Conservation (phyloP, 1,140 invertebrate species). For the Manduca sexta region DNA sequence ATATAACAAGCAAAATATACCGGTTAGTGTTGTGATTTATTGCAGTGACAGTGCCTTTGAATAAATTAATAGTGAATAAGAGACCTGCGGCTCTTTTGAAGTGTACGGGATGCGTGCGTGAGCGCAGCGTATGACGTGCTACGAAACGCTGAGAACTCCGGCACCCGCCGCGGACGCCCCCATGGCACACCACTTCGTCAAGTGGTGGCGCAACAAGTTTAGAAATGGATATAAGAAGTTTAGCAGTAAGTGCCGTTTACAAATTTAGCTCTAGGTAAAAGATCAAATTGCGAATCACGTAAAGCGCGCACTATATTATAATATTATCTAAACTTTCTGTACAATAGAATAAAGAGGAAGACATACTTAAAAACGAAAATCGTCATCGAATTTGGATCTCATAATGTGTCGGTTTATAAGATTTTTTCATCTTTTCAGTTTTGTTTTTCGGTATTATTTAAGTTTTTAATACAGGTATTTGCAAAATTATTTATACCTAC, state of each 20-base stretch:
- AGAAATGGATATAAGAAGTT: conserved; percentile 83
- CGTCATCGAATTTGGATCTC: too few relatives aligned
- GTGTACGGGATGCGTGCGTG: conserved; percentile 70
- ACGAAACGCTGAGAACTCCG: conserved; percentile 71
- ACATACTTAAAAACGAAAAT: too few relatives aligned
- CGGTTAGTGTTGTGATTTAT: conserved; percentile 51
- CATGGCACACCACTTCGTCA: conserved; percentile 85
- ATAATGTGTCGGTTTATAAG: too few relatives aligned
- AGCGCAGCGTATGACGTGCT: conserved; percentile 74
- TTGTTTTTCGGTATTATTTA: too few relatives aligned
- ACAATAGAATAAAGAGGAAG: too few relatives aligned
- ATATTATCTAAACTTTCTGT: too few relatives aligned
- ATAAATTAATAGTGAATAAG: conserved; percentile 37
- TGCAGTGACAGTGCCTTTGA: conserved; percentile 43
- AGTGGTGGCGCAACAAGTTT: conserved; percentile 85
- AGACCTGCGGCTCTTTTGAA: conserved; percentile 65
- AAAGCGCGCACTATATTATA: too few relatives aligned
- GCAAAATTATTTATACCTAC: too few relatives aligned
- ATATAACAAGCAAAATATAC: conserved; percentile 37
- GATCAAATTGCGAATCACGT: too few relatives aligned
- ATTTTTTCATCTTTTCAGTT: too few relatives aligned
- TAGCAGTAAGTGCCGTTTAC: conserved; percentile 72
- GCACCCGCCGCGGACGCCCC: conserved; percentile 72
- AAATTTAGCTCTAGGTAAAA: neutral
- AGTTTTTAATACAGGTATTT: too few relatives aligned